A percentile compares a stretch with the other conserved stretches of the same genome.
These are phyloP conservation scores for Brienomyrus brachyistius DNA, from an alignment of 2,113 vertebrate genomes.

Conservation along the genomic window DNA sequence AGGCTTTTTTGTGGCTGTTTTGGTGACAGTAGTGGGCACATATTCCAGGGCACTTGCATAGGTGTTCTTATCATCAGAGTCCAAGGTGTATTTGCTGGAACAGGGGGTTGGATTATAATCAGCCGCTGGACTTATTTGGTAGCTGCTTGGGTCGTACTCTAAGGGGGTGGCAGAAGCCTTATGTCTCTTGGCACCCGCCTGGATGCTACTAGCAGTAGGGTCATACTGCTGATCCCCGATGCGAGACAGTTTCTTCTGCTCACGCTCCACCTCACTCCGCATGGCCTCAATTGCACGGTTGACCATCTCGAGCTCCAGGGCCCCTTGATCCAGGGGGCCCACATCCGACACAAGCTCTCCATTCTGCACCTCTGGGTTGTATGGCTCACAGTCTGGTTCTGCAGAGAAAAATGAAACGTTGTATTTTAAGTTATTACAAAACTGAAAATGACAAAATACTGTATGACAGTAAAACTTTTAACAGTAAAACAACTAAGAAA, in stretches of 20 bases:
- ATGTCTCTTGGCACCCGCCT: slow-evolving; percentile 24
- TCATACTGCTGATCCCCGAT: slow-evolving; percentile 70
- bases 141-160: slow-evolving; percentile 69
- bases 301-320: slow-evolving; percentile 81
- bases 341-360: slow-evolving; percentile 47
- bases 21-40: slow-evolving; percentile 69
- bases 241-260: slow-evolving; percentile 74
- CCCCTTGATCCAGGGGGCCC: slow-evolving; percentile 55
- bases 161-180: slow-evolving; percentile 36
- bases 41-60: slow-evolving; percentile 74
- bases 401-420: slow-evolving; percentile 3
- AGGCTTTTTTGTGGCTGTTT: slow-evolving; percentile 50
- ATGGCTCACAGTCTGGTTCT: slow-evolving; percentile 88
- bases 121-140: slow-evolving; percentile 50
- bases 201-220: slow-evolving; percentile 34
- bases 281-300: slow-evolving; percentile 89
- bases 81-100: slow-evolving; percentile 81
- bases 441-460: not conserved
- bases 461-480: not conserved
- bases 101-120: slow-evolving; percentile 83
- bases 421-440: not conserved
- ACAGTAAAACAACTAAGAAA: not conserved
- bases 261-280: slow-evolving; percentile 80
- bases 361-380: slow-evolving; percentile 78
- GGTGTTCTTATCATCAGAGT: slow-evolving; percentile 47